A percentile compares a stretch with the other conserved stretches of the same genome.
phyloP scores from a whole-genome alignment of 2,797 vertebrate species.

The Hydrolagus colliei region DNA sequence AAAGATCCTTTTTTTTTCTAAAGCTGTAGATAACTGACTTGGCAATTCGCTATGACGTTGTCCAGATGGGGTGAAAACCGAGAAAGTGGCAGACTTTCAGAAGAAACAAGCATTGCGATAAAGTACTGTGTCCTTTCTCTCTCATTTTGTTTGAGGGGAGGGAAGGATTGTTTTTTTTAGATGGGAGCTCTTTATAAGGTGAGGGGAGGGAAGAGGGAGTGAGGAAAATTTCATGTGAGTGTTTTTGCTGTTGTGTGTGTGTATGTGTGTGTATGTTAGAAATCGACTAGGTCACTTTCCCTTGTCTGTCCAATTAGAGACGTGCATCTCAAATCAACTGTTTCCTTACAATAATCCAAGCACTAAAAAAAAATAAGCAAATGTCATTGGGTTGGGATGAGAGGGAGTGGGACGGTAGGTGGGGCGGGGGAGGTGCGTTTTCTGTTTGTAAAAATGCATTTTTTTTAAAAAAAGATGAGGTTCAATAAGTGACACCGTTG shows the following conservation, averaged over 20 bases:
- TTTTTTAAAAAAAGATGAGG: conserved; percentile 43
- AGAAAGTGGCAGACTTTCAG: conserved; percentile 10
- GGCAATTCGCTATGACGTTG: background rate
- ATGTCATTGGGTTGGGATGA: conserved; percentile 37
- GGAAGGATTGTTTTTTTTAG: background rate
- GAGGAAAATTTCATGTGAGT: background rate
- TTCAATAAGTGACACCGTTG: conserved; percentile 51
- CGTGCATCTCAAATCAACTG: background rate
- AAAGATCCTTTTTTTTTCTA: background rate
- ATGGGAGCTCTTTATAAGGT: too few relatives aligned
- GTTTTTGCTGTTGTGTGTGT: background rate
- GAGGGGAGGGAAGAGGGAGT: background rate
- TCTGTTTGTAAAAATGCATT: conserved; percentile 45
- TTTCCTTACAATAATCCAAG: background rate
- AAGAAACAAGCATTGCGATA: conserved; percentile 14
- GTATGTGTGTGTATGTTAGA: too few relatives aligned
- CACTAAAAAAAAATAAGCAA: conserved; percentile 56
- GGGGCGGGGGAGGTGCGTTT: conserved; percentile 37
- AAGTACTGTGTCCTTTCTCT: background rate
- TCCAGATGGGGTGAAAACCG: conserved; percentile 24
- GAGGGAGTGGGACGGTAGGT: too few relatives aligned
- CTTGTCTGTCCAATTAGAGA: too few relatives aligned
- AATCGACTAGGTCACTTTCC: background rate
- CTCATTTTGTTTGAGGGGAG: background rate
- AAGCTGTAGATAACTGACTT: conserved; percentile 20